Base-by-base conservation (phyloP, 1,140 invertebrate species). In the Conus betulinus region DNA sequence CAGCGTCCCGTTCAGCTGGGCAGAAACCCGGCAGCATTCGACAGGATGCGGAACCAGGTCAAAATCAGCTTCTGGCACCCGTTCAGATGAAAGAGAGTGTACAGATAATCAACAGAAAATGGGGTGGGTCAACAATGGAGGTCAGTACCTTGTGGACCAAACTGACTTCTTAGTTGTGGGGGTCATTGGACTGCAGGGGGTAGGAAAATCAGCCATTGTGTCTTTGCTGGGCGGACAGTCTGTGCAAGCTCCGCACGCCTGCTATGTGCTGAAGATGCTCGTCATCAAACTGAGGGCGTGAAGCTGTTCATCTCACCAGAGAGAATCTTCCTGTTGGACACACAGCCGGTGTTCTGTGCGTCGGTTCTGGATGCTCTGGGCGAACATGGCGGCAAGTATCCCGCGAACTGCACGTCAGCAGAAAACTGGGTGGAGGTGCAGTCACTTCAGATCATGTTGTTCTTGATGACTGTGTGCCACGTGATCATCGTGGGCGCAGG, bases 381-480 rank as follows among this genome's bases (percentile, higher is more conserved):
- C 51, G 92, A 94, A 10, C 95, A 93, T 96, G 96, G 91, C 93
- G 95, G 89, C 96, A 96, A 96, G 90, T 93, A 95, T 57, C 92
- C 96, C 8, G 94, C 95, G 85, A 97, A 97, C 90, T 97, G 96
- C 94, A 94, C 95, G 20, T 96, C 96, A 57, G 95, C 96, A 39
- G 97, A 97, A 93, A 96, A 96, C 90, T 96, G 96, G 92, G 95
- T 97, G 83, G 97, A 97, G 94, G 95, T 94, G 85, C 90, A 97
- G 90, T 97, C 97, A 23, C 94, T 98, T 27, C 98, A 99, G 93
- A 96, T 98, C 81, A 96, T 97, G 51, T 97, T 98, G 13, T 98
- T 98, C 94, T 94, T 99, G 52, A 97, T 98, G 95, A 97, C 97
- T 17, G 97, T 98, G n/a, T 98, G 98, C 93, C 98, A 99, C 95